These are phyloP conservation scores for Xestia xanthographa DNA, from an alignment of 2,888 invertebrate species.

Conservation along the genomic window DNA sequence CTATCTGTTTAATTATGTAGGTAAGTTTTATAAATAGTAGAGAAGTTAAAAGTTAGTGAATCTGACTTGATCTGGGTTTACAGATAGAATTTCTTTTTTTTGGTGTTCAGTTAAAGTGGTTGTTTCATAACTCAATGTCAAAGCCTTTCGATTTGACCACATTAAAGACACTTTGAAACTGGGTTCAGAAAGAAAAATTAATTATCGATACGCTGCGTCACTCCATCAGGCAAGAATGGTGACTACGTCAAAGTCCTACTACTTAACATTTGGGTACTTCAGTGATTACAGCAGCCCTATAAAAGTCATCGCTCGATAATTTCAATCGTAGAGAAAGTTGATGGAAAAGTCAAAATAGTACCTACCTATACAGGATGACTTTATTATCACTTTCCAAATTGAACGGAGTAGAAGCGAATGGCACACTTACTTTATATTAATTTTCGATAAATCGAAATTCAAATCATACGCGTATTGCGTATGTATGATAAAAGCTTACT, in stretches of 20 bases:
- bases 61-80: neutral
- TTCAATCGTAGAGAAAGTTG: no score
- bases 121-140: neutral
- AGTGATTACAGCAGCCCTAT: no score
- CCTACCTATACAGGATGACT: no score
- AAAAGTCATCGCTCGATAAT: no score
- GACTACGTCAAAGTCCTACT: neutral
- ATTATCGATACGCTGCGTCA: neutral
- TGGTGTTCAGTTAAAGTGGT: neutral
- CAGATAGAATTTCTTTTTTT: neutral
- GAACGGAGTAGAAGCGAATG: no score
- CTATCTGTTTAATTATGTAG: slow-evolving; percentile 5
- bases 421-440: no score
- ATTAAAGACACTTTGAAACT: neutral
- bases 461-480: no score
- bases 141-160: neutral
- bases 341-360: no score
- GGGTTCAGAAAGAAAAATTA: neutral
- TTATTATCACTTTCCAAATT: no score
- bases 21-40: neutral
- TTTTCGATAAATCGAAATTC: no score
- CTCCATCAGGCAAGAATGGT: neutral
- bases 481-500: no score
- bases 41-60: neutral
- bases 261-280: no score